Evolutionary conservation across 2,888 invertebrate species (phyloP), one percentile per base, ranked within the genome.

Genomic region (Pammene aurita): DNA sequence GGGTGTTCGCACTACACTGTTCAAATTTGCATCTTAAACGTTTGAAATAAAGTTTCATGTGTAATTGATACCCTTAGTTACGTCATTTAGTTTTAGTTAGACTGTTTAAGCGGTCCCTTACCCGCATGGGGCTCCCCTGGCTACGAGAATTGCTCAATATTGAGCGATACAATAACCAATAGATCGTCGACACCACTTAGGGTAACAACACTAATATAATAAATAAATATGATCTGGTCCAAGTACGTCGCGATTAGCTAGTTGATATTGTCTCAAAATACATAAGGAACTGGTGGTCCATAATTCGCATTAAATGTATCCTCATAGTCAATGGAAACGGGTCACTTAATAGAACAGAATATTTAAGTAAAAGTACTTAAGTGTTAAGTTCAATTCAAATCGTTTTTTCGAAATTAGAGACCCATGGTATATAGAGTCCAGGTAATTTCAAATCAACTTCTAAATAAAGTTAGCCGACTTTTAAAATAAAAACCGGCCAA

Each of bases 81-180:
- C 11, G 52, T 52, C 13, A 44, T 55, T 63, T 42, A 38, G 41
- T 41, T 52, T 41, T 63, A 63, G 11, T 34, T 63, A 54, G 42
- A 13, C 41, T 38, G 62, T 62, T 62, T 41, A 62, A 64, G 55
- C 60, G 54, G 52, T 55, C 54, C 54, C 26, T 48, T 38, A 42
- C 69, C 69, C 69, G 69, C 69, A 69, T 69, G 41, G 44, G n/a
- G 14, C 48, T 52, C 68, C 68, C 63, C 68, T 46, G 26, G 38
- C 34, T 65, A 16, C 46, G 48, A 42, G 58, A 69, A 69, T 69
- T 64, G 64, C 56, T 50, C 56, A 62, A 69, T 66, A 67, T 61
- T 55, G 54, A 52, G 42, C 63, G 26, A 26, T 26, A 26, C 26
- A 64, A 54, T 58, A 67, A 60, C 54, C 52, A 58, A 46, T 64